A percentile compares a stretch with the other conserved stretches of the same genome.
phyloP scores from a whole-genome alignment of 2,113 vertebrate species.

The Vulpes ferrilata region DNA sequence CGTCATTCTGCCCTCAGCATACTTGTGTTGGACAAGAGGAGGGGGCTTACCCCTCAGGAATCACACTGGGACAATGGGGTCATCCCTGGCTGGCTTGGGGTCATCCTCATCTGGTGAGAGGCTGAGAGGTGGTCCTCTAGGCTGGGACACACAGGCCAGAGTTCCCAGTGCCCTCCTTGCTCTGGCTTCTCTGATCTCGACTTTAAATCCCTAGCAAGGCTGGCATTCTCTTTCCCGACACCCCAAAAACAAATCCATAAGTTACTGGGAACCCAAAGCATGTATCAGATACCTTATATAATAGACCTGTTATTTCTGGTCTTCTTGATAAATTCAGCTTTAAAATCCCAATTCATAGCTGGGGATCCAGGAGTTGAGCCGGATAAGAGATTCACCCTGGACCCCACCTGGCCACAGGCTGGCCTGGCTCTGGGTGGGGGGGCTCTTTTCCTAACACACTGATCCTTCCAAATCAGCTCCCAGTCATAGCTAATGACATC shows the following conservation, averaged over 20 bases:
- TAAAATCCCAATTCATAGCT: neutral
- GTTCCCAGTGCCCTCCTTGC: accelerated
- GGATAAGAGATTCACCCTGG: neutral
- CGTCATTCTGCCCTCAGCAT: neutral
- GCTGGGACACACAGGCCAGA: accelerated
- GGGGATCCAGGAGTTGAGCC: neutral
- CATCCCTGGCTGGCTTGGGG: accelerated
- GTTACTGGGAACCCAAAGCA: too few relatives aligned
- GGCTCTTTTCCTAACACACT: neutral
- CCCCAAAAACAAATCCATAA: neutral
- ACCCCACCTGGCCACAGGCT: too few relatives aligned
- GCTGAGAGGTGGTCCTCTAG: accelerated
- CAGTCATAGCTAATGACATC: neutral
- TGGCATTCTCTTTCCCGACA: neutral
- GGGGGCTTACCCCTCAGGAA: neutral
- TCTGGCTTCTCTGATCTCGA: neutral
- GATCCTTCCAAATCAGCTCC: neutral
- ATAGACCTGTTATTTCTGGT: neutral
- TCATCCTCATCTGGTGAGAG: accelerated
- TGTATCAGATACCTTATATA: neutral
- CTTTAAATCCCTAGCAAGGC: neutral
- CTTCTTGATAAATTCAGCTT: neutral
- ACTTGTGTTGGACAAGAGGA: neutral
- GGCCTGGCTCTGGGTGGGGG: neutral
- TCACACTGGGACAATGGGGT: too few relatives aligned